Base-by-base conservation (phyloP, 2,888 invertebrate species). In the Leucophora obtusa region DNA sequence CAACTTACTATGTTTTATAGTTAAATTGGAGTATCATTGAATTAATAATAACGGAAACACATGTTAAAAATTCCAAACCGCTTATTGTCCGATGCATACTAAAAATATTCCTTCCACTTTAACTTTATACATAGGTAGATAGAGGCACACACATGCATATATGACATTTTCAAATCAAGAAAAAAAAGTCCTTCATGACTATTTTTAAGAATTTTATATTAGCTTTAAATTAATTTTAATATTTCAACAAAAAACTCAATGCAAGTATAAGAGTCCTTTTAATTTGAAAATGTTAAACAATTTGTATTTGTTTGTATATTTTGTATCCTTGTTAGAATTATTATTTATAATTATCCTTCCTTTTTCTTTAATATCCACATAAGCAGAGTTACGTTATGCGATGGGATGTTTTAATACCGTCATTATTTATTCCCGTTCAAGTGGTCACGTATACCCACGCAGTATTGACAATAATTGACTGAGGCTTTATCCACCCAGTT, bases 51-150 rank as follows among this genome's bases (percentile, higher is more conserved):
- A 82, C 58, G 35, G 18, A 18, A 83, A 75, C 85, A 85, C 65
- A 83, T 85, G 85, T 84, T 83, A 54, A 83, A 81, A 81, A 79
- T 83, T 84, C 84, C 83, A 83, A 84, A 81, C 74, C 21, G 68
- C 28, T 62, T 65, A 62, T 18, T 59, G 47, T 59, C 58, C 59
- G 24, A 59, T 59, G 53, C 43, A 38, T 38, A 47, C 43, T n/a
- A 43, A 43, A 43, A 1, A 35, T 10, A 35, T 10, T 35, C 3
- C 3, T 9, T 35, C 8, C 35, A 35, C 35, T 3, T 8, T n/a
- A n/a, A n/a, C n/a, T n/a, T n/a, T n/a, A 38, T 38, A 1, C 11
- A 14, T 28, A 11, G 14, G 11, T 11, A 2, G 38, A 38, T 11
- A 28, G 28, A 6, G 28, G 28, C 28, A 28, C 28, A 35, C 53